These are phyloP conservation scores for Holotrichia oblita DNA, from an alignment of 1,140 invertebrate species.

Conservation along the genomic window DNA sequence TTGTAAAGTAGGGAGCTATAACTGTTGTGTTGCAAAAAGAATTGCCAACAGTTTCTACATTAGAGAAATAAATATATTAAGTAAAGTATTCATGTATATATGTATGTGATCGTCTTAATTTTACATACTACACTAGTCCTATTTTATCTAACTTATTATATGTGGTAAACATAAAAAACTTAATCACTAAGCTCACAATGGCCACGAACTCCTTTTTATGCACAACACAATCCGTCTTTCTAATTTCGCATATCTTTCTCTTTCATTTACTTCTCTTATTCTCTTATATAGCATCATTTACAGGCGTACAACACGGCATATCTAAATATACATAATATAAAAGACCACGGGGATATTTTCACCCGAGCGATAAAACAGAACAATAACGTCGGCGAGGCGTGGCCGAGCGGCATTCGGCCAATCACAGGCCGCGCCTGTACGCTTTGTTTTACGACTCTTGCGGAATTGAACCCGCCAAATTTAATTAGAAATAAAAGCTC, in stretches of 20 bases:
- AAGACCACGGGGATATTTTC: slow-evolving; percentile 33
- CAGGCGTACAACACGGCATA: slow-evolving; percentile 13
- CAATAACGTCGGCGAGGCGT: slow-evolving; percentile 45
- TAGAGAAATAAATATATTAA: too few species aligned
- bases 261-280: background rate
- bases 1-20: too few species aligned
- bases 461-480: slow-evolving; percentile 49
- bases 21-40: too few species aligned
- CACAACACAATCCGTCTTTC: too few species aligned
- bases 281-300: background rate
- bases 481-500: slow-evolving; percentile 50
- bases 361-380: slow-evolving; percentile 47
- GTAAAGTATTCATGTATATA: too few species aligned
- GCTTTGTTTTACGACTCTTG: slow-evolving; percentile 47
- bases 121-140: too few species aligned
- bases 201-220: too few species aligned
- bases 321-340: slow-evolving; percentile 39
- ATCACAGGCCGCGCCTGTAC: slow-evolving; percentile 47
- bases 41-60: too few species aligned
- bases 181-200: too few species aligned
- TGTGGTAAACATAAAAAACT: too few species aligned
- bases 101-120: too few species aligned
- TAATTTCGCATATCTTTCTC: background rate
- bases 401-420: slow-evolving; percentile 44
- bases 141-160: too few species aligned